A percentile compares a stretch with the other conserved stretches of the same genome.
Evolutionary conservation across 2,888 invertebrate species (phyloP).

Genomic region (Eupithecia exiguata): DNA sequence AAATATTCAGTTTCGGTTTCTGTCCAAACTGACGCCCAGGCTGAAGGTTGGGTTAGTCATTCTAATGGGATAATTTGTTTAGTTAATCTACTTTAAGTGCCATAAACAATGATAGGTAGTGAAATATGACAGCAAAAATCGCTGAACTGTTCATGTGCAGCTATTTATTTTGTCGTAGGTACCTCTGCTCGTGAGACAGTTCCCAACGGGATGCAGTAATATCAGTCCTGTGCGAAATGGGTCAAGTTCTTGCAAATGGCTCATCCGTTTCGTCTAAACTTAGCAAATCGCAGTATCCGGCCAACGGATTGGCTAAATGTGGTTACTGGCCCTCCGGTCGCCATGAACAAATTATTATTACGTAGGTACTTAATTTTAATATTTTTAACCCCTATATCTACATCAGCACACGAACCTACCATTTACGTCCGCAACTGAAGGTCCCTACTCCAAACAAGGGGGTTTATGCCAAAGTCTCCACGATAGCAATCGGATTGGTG

Average conservation of each 20-base stretch:
- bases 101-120: background rate
- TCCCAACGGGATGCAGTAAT: constrained; percentile 2
- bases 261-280: constrained; percentile 26
- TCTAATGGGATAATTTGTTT: too few species aligned
- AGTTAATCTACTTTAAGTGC: too few species aligned
- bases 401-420: too few species aligned
- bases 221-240: constrained; percentile 20
- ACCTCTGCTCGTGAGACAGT: background rate
- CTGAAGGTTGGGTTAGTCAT: too few species aligned
- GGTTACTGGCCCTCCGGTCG: background rate
- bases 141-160: background rate
- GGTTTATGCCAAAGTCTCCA: too few species aligned
- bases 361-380: background rate
- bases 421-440: too few species aligned
- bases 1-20: too few species aligned
- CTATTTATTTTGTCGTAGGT: background rate
- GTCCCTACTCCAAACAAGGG: too few species aligned
- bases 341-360: background rate
- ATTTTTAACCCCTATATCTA: background rate
- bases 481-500: too few species aligned
- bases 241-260: constrained; percentile 26
- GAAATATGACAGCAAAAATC: background rate
- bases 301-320: background rate
- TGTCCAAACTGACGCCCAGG: too few species aligned
- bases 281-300: constrained; percentile 30